Evolutionary conservation across 1,140 invertebrate genomes (phyloP).

Genomic region (Araneus ventricosus): DNA sequence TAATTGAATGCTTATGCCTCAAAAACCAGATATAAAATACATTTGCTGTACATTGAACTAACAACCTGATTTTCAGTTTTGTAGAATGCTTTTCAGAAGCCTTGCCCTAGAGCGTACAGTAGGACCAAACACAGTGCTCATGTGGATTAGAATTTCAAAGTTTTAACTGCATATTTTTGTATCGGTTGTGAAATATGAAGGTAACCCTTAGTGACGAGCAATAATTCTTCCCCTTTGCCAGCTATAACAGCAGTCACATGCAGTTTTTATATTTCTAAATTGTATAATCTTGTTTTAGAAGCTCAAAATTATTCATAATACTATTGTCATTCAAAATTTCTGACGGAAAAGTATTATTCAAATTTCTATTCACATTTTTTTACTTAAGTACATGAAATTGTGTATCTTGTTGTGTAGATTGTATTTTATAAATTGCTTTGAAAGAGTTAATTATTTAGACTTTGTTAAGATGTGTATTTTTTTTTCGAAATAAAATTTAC

Average conservation of each 20-base stretch:
- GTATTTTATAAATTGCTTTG: background rate
- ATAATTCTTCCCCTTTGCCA: constrained; percentile 4
- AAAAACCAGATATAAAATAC: background rate
- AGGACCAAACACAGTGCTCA: constrained; percentile 29
- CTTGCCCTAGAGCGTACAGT: background rate
- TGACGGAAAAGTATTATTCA: too few relatives aligned
- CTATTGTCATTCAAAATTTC: too few relatives aligned
- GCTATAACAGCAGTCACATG: background rate
- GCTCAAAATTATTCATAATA: too few relatives aligned
- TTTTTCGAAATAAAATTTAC: background rate
- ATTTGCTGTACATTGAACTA: background rate
- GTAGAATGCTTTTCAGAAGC: background rate
- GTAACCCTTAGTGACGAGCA: constrained; percentile 29
- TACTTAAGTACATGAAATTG: background rate
- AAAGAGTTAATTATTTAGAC: background rate
- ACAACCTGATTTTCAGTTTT: background rate
- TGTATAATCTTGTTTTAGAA: too few relatives aligned
- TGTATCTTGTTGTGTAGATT: background rate
- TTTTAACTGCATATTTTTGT: constrained; percentile 59
- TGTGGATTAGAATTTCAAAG: constrained; percentile 23
- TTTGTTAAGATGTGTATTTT: too few relatives aligned
- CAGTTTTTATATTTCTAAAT: too few relatives aligned
- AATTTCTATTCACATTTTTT: too few relatives aligned
- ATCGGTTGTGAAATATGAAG: background rate
- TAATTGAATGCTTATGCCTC: background rate